Conservation (phyloP, 2,113 vertebrate genomes). For the Rhinolophus ferrumequinum region DNA sequence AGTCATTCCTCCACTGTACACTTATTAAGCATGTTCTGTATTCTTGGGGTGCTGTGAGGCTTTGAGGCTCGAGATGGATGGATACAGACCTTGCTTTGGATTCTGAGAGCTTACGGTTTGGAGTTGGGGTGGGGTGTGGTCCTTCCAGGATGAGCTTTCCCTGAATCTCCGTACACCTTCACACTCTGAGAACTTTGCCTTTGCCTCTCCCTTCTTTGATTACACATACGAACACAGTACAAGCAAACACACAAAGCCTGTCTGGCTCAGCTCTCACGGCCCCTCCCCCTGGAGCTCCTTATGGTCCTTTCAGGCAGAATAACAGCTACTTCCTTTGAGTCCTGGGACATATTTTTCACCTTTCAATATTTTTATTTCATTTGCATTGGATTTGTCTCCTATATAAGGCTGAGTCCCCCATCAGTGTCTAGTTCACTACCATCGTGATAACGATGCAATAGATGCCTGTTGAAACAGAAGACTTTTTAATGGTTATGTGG, state of each 20-base stretch:
- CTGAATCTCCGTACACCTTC: neutral
- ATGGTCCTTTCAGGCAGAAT: neutral
- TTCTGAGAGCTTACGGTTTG: neutral
- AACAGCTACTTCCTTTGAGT: neutral
- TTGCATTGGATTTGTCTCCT: neutral
- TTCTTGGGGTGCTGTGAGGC: neutral
- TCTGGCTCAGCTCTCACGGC: neutral
- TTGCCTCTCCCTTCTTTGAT: neutral
- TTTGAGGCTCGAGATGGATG: neutral
- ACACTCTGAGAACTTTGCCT: neutral
- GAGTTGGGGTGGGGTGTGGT: fast-evolving
- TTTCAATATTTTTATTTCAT: neutral
- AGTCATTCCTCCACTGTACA: neutral
- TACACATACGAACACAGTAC: fast-evolving
- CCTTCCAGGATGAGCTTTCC: neutral
- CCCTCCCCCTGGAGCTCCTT: neutral
- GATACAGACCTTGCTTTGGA: neutral
- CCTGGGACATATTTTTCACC: neutral
- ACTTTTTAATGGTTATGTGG: neutral
- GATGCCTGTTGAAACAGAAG: neutral
- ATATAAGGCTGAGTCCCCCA: neutral
- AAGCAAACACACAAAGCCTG: neutral
- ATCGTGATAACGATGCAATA: neutral
- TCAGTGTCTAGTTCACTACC: neutral
- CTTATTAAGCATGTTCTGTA: neutral